Conservation (phyloP, 2,797 vertebrate species). For the Nyctibius grandis region DNA sequence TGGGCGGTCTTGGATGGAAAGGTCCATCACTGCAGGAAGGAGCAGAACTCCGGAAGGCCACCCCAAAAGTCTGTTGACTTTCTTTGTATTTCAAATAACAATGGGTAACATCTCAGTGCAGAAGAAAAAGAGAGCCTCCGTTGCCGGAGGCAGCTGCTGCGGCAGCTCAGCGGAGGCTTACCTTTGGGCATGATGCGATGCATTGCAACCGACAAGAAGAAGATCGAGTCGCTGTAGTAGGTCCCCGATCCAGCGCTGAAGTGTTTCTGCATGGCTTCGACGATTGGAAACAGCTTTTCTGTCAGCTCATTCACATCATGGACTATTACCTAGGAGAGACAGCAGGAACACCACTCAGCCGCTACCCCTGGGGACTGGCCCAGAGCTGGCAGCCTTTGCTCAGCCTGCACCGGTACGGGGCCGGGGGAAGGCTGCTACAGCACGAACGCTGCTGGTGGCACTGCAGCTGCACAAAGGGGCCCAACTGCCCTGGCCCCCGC, state of each 20-base stretch:
- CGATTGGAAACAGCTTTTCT: conserved; percentile 88
- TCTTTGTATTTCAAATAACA: neutral
- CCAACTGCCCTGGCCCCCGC: rapidly evolving
- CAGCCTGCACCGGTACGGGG: rapidly evolving
- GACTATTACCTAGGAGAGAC: conserved; percentile 81
- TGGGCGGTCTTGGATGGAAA: rapidly evolving
- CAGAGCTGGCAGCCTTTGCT: neutral
- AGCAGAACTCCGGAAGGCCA: neutral
- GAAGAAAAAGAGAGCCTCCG: neutral
- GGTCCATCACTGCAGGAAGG: neutral
- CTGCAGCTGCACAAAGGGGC: neutral
- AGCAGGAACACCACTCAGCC: neutral
- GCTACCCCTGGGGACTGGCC: neutral
- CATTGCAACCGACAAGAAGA: conserved; percentile 97
- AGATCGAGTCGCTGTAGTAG: conserved; percentile 96
- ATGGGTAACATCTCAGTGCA: rapidly evolving
- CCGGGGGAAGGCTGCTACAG: rapidly evolving
- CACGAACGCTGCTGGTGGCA: neutral
- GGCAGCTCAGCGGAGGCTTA: conserved; percentile 55
- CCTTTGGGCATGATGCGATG: conserved; percentile 93
- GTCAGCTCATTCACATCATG: conserved; percentile 87
- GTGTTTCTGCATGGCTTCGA: conserved; percentile 95
- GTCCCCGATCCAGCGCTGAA: conserved; percentile 93
- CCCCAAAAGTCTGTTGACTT: neutral
- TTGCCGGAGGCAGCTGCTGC: neutral